Conservation (phyloP, 2,888 invertebrate species). For the Agrypnus murinus region DNA sequence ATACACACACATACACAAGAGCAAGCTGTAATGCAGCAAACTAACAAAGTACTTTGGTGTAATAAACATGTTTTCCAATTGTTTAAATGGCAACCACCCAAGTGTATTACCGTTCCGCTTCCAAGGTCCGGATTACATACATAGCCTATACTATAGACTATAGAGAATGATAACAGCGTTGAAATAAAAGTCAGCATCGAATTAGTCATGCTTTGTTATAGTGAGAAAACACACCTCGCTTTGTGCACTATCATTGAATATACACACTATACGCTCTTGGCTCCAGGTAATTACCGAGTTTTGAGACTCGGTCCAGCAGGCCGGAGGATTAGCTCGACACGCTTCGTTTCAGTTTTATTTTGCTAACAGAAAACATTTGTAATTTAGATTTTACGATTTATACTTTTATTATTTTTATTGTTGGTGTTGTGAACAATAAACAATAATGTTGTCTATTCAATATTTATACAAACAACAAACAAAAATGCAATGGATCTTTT, state of each 20-base stretch:
- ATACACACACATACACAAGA: too few relatives aligned
- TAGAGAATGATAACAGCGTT: slow-evolving; percentile 44
- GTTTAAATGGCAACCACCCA: slow-evolving; percentile 39
- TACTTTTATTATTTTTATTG: too few relatives aligned
- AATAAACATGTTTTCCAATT: slow-evolving; percentile 42
- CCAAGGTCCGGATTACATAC: slow-evolving; percentile 29
- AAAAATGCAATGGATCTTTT: too few relatives aligned
- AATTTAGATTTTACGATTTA: too few relatives aligned
- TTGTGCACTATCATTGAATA: slow-evolving; percentile 31
- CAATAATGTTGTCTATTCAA: too few relatives aligned
- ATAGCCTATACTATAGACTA: too few relatives aligned
- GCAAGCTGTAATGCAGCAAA: slow-evolving; percentile 24
- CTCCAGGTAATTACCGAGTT: slow-evolving; percentile 26
- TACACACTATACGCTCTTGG: too few relatives aligned
- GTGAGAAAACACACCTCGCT: slow-evolving; percentile 38
- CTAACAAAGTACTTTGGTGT: slow-evolving; percentile 33
- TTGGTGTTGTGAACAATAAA: too few relatives aligned
- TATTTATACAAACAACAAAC: too few relatives aligned
- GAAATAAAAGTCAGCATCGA: slow-evolving; percentile 41
- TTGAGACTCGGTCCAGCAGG: slow-evolving; percentile 13
- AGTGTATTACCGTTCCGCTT: slow-evolving; percentile 39
- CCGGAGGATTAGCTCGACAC: slow-evolving; percentile 1
- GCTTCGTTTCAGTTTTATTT: slow-evolving; percentile 25
- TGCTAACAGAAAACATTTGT: slow-evolving; percentile 4
- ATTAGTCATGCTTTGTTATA: slow-evolving; percentile 42